phyloP scores from a whole-genome alignment of 2,113 vertebrate genomes.

The Stomatorhinus ivindoensis region DNA sequence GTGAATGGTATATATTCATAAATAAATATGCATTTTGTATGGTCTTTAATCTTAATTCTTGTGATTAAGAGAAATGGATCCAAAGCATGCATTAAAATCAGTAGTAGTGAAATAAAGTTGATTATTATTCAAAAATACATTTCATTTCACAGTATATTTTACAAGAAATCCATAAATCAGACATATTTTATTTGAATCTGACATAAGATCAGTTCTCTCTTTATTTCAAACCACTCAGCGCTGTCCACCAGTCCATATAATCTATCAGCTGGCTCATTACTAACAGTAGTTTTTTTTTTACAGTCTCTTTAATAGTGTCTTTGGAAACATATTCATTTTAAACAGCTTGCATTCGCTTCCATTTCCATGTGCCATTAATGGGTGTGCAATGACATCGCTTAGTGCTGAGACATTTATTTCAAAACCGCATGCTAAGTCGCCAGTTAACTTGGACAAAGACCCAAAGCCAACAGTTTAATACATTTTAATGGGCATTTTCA shows the following conservation, averaged over 20 bases:
- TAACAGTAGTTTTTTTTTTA: not conserved
- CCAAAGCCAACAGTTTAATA: conserved; percentile 51
- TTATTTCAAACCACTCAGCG: not conserved
- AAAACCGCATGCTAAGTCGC: not conserved
- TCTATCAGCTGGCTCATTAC: not conserved
- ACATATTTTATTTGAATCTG: conserved; percentile 9
- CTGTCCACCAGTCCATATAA: not conserved
- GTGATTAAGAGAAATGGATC: not conserved
- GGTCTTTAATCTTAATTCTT: not conserved
- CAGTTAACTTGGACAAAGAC: conserved; percentile 25
- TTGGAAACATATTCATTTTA: not conserved
- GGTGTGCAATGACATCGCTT: not conserved
- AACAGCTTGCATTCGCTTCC: not conserved
- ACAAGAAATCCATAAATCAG: conserved; percentile 6
- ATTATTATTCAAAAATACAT: conserved; percentile 27
- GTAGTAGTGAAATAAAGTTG: conserved; percentile 26
- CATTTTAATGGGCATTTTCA: conserved; percentile 64
- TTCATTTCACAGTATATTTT: conserved; percentile 24
- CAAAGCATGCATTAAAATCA: conserved; percentile 5
- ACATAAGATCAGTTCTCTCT: not conserved
- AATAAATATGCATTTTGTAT: not conserved
- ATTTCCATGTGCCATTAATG: not conserved
- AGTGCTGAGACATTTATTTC: not conserved
- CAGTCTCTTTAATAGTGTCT: not conserved
- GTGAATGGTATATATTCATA: not conserved